phyloP scores from a whole-genome alignment of 2,888 invertebrate genomes.

The Autographa gamma region DNA sequence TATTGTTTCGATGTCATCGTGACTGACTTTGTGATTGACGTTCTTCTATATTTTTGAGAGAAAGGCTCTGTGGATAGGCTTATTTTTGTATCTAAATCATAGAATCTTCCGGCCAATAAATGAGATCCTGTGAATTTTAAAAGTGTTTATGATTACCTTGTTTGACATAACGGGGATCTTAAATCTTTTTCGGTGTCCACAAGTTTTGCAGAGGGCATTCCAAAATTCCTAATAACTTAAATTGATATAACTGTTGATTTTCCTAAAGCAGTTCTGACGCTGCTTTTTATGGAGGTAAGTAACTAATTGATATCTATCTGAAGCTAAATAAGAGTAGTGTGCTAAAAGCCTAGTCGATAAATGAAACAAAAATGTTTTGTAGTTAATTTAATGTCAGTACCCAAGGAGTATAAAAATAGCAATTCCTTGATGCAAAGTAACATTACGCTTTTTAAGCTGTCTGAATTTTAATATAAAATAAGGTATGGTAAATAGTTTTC shows the following conservation, averaged over 20 bases:
- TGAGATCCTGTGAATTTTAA: neutral
- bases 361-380: neutral
- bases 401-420: conserved; percentile 7
- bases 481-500: conserved; percentile 10
- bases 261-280: too few species aligned
- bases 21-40: conserved; percentile 32
- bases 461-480: conserved; percentile 21
- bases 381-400: neutral
- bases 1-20: conserved; percentile 35
- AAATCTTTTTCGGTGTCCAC: too few species aligned
- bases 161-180: too few species aligned
- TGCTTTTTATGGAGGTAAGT: too few species aligned
- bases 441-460: conserved; percentile 28
- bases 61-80: too few species aligned
- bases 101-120: neutral
- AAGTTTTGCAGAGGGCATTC: too few species aligned
- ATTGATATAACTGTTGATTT: neutral
- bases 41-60: conserved; percentile 14
- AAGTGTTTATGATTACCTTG: neutral
- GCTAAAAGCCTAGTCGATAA: neutral
- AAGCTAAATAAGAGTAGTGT: too few species aligned
- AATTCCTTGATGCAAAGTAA: conserved; percentile 20
- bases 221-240: neutral
- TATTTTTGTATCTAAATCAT: neutral
- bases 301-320: too few species aligned